Base-by-base conservation (phyloP, 2,888 invertebrate species). In the Aelia acuminata region DNA sequence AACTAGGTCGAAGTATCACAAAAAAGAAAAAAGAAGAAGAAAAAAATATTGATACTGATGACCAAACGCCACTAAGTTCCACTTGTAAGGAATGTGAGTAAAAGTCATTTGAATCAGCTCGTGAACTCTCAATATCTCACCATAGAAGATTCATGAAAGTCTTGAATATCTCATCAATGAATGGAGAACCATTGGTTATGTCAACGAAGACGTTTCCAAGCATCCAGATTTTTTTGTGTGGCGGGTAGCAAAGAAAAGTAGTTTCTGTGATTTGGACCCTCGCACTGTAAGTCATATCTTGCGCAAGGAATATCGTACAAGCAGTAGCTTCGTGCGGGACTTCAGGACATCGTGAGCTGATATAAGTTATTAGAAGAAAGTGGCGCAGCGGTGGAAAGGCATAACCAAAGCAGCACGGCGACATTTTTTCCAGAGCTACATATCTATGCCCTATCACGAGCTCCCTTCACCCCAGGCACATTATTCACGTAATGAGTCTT, bases 401-500 rank as follows among this genome's bases (percentile, higher is more conserved):
- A 43, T 75, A 75, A 75, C 20, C 31, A n/a, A n/a, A n/a, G n/a
- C n/a, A 39, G 75, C 39, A 75, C 22, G 75, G 75, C 75, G 75
- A 43, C 75, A 75, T 43, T 75, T 75, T 75, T 75, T 39, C 75
- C 22, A 11, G 75, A 22, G 39, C 75, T 39, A n/a, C n/a, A n/a
- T n/a, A 75, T 75, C 75, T 39, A 20, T 75, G 75, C 75, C 75
- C 75, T 75, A 75, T 75, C 75, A 75, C 75, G 75, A 75, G 20
- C 22, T n/a, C 75, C 75, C 75, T 75, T 75, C 75, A 75, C 75
- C 39, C 39, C 39, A 8, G 26, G 26, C 39, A 75, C 8, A 39
- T 35, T 43, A 75, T 75, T 35, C 75, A 75, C 75, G 75, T 75
- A 75, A 57, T 57, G 57, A 57, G 57, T 57, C 57, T 57, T 57